These are phyloP conservation scores for Scaptomyza hsui DNA, from an alignment of 1,140 invertebrate species.

Conservation along the genomic window DNA sequence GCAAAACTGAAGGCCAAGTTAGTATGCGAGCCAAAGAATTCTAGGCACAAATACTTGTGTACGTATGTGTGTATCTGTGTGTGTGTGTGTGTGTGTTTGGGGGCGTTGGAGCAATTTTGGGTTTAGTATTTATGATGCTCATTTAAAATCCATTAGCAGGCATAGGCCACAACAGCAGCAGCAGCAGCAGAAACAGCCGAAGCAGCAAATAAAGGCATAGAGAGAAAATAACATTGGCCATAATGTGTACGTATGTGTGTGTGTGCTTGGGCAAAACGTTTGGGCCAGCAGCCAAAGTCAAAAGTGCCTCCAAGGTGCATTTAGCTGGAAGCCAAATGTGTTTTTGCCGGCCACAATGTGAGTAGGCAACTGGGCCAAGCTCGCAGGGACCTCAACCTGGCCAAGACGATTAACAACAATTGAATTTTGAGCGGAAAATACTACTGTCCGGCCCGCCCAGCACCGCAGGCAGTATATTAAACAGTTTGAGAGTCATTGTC, in stretches of 20 bases:
- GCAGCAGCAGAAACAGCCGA: slow-evolving; percentile 45
- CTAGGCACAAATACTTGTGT: background rate
- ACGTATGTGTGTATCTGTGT: background rate
- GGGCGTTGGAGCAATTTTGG: slow-evolving; percentile 54
- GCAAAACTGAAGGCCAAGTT: slow-evolving; percentile 23
- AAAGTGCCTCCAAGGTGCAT: slow-evolving; percentile 73
- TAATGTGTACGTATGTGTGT: background rate
- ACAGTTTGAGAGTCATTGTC: slow-evolving; percentile 50
- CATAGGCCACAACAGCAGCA: slow-evolving; percentile 45
- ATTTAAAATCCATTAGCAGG: slow-evolving; percentile 84
- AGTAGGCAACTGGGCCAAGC: slow-evolving; percentile 9
- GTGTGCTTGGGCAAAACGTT: background rate
- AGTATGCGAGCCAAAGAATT: background rate
- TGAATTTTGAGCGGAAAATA: slow-evolving; percentile 61
- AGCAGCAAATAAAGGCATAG: slow-evolving; percentile 31
- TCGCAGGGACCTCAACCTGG: slow-evolving; percentile 30
- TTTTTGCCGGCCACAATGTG: slow-evolving; percentile 34
- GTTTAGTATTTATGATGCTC: slow-evolving; percentile 82
- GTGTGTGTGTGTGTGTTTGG: background rate
- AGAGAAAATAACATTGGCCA: slow-evolving; percentile 9
- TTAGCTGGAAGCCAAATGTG: slow-evolving; percentile 41
- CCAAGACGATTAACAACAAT: slow-evolving; percentile 69
- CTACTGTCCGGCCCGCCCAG: slow-evolving; percentile 16
- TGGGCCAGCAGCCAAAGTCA: slow-evolving; percentile 56
- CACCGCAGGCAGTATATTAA: background rate